A percentile compares a stretch with the other conserved stretches of the same genome.
Evolutionary conservation across 1,140 invertebrate species (phyloP).

Genomic region (Chymomyza costata): DNA sequence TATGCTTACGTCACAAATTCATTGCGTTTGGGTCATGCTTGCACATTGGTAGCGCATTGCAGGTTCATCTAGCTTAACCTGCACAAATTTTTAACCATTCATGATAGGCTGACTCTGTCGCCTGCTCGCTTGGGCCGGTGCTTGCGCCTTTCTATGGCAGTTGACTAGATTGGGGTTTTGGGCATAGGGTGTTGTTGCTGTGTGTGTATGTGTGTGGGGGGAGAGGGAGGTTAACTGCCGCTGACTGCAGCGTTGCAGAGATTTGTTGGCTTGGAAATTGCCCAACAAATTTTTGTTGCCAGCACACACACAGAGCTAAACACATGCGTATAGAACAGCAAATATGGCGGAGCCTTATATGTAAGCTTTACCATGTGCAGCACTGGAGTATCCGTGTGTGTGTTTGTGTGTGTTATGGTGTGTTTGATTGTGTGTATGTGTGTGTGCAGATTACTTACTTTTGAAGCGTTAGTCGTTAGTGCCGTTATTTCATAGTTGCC

Average conservation of each 20-base stretch:
- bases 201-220: conserved; percentile 5
- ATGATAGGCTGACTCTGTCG: not conserved
- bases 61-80: no score
- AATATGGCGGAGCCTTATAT: conserved; percentile 38
- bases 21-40: no score
- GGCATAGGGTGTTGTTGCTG: not conserved
- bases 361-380: conserved; percentile 46
- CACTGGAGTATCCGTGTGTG: no score
- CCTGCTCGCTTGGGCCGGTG: not conserved
- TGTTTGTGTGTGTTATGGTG: conserved; percentile 7
- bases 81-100: no score
- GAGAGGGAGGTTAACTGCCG: no score
- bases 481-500: conserved; percentile 67
- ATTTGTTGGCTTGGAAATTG: conserved; percentile 73
- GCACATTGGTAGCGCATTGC: no score
- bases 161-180: not conserved
- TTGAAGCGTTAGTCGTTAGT: conserved; percentile 67
- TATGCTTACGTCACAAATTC: no score
- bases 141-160: not conserved
- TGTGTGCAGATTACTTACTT: conserved; percentile 67
- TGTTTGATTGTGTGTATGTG: conserved; percentile 24
- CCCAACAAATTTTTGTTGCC: conserved; percentile 70
- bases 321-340: conserved; percentile 10
- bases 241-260: conserved; percentile 52
- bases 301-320: conserved; percentile 47